phyloP scores from a whole-genome alignment of 2,113 vertebrate genomes.

The Stigmatopora nigra region DNA sequence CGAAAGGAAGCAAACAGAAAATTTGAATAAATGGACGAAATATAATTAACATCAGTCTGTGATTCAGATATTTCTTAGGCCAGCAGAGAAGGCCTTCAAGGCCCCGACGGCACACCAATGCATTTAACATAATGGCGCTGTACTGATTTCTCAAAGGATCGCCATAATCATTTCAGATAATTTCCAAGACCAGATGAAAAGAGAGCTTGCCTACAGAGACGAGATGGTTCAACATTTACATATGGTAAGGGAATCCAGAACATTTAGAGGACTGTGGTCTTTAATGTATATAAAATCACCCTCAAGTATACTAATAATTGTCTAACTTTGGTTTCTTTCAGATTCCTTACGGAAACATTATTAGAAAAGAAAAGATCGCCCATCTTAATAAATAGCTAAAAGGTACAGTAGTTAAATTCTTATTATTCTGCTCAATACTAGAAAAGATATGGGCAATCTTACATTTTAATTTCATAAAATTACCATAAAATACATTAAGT shows the following conservation, averaged over 20 bases:
- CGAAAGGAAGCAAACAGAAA: too few relatives aligned
- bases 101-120: too few relatives aligned
- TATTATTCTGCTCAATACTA: background rate
- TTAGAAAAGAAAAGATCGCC: conserved; percentile 94
- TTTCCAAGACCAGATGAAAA: conserved; percentile 98
- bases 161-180: conserved; percentile 74
- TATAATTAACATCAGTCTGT: too few relatives aligned
- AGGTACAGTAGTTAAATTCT: conserved; percentile 62
- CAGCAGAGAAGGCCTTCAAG: too few relatives aligned
- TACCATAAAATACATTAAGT: background rate
- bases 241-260: conserved; percentile 73
- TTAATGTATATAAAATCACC: too few relatives aligned
- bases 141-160: conserved; percentile 3
- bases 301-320: background rate
- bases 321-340: conserved; percentile 60
- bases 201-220: conserved; percentile 94
- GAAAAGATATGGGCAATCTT: background rate
- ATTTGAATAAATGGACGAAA: too few relatives aligned
- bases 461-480: background rate
- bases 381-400: conserved; percentile 91
- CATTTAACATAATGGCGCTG: background rate
- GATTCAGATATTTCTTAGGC: too few relatives aligned
- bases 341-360: conserved; percentile 97
- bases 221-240: conserved; percentile 98
- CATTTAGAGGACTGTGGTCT: too few relatives aligned